Evolutionary conservation across 2,888 invertebrate genomes (phyloP).

Genomic region (Euproctis similis): DNA sequence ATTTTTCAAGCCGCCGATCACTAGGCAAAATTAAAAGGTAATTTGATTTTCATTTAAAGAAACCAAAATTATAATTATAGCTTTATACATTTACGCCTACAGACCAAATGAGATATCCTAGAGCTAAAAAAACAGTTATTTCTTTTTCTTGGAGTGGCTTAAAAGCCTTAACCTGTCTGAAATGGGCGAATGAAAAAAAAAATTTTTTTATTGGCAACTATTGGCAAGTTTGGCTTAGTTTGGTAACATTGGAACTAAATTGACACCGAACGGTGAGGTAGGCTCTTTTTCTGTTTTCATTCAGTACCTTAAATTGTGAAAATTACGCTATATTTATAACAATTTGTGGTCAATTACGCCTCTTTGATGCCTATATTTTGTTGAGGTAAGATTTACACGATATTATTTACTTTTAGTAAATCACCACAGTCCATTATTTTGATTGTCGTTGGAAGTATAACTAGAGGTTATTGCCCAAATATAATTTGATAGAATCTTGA

Average conservation of each 20-base stretch:
- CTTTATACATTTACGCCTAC: too few species aligned
- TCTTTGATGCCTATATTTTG: constrained; percentile 69
- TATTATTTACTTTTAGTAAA: constrained; percentile 4
- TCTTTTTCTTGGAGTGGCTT: too few species aligned
- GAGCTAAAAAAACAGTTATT: too few species aligned
- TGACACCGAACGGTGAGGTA: constrained; percentile 74
- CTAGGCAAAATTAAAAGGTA: too few species aligned
- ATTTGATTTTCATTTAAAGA: too few species aligned
- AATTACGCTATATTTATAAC: constrained; percentile 58
- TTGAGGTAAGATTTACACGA: constrained; percentile 52
- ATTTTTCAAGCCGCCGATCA: too few species aligned
- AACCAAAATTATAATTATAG: too few species aligned
- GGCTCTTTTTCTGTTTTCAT: constrained; percentile 75
- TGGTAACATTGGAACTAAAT: constrained; percentile 49
- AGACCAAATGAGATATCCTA: too few species aligned
- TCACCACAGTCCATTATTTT: constrained; percentile 32
- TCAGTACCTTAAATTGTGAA: constrained; percentile 64
- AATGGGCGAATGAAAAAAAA: too few species aligned
- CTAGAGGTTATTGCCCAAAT: constrained; percentile 56
- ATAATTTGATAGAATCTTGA: too few species aligned
- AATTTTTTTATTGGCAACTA: too few species aligned
- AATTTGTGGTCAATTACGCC: constrained; percentile 49
- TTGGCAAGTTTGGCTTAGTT: constrained; percentile 2
- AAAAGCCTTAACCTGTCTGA: too few species aligned
- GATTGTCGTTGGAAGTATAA: constrained; percentile 55